phyloP scores from a whole-genome alignment of 2,113 vertebrate species.

The Penelope pileata region DNA sequence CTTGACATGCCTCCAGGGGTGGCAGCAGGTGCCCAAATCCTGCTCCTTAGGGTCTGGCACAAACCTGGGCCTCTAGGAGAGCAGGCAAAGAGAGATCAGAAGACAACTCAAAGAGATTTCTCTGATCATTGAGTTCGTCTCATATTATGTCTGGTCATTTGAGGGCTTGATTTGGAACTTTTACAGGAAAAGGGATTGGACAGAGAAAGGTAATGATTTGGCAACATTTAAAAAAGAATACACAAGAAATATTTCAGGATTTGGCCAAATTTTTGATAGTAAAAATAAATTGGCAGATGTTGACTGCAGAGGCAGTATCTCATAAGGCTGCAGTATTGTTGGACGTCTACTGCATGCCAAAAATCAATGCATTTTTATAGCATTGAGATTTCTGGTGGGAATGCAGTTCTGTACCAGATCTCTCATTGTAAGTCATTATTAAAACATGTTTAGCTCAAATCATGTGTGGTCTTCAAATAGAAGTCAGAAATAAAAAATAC shows the following conservation, averaged over 20 bases:
- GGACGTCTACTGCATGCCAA: neutral
- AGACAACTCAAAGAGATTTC: neutral
- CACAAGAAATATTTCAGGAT: neutral
- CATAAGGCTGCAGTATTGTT: neutral
- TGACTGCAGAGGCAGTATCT: neutral
- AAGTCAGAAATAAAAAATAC: neutral
- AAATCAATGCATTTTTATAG: neutral
- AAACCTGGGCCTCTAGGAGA: neutral
- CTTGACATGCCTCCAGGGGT: neutral
- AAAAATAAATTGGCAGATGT: neutral
- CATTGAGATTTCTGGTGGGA: constrained; percentile 20
- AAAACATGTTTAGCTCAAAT: constrained; percentile 19
- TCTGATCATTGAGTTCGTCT: constrained; percentile 9
- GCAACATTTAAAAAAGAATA: neutral
- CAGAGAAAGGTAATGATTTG: neutral
- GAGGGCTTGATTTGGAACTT: neutral
- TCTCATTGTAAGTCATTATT: constrained; percentile 13
- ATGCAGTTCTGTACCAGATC: neutral
- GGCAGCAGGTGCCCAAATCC: neutral
- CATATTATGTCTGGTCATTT: neutral
- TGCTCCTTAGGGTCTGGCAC: neutral
- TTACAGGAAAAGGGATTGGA: neutral
- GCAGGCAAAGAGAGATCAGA: constrained; percentile 5
- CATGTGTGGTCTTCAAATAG: constrained; percentile 36
- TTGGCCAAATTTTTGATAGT: neutral